Base-by-base conservation (phyloP, 2,797 vertebrate genomes). In the Phataginus tetradactyla region DNA sequence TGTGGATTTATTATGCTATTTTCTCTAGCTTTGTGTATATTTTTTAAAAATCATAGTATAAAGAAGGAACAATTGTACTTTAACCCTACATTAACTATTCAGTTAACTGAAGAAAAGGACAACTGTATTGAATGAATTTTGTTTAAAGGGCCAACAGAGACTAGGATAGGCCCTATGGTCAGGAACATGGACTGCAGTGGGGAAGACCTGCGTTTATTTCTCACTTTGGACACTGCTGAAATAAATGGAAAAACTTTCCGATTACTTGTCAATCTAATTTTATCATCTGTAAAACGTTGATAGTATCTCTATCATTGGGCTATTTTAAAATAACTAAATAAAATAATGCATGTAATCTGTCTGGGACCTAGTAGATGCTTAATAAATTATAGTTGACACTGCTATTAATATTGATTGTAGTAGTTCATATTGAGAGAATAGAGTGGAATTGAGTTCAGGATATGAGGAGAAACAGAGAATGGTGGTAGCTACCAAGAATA, bases 321-420 rank as follows among this genome's bases (percentile, higher is more conserved):
- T 61, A 39, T 23, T 77, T 42, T 85, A 72, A 68, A 93, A 86
- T 84, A 94, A 81, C 72, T 72, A 87, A 84, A 71, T 90, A 86
- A 93, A 94, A 66, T 32, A 68, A 85, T 53, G 45, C 37, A 42
- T 37, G 9, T n/a, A 80, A 75, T 79, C 45, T 72, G 2, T 32
- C 61, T 51, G 13, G 13, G 78, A 92, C 39, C 39, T 79, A 80
- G n/a, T 59, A 91, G 37, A 78, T 94, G 25, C 64, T 78, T 89
- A 91, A 68, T 83, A 91, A 95, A 49, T 74, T 68, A 83, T 66
- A 55, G 27, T 39, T 75, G 57, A 53, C 9, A 51, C 57, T 66
- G 20, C 4, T 89, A 45, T 87, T 55, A 86, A 53, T 37, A 63
- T 45, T 86, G 77, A 68, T 75, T 75, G 53, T 53, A 90, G 77